phyloP scores from a whole-genome alignment of 2,888 invertebrate genomes.

The Spilosoma lubricipeda region DNA sequence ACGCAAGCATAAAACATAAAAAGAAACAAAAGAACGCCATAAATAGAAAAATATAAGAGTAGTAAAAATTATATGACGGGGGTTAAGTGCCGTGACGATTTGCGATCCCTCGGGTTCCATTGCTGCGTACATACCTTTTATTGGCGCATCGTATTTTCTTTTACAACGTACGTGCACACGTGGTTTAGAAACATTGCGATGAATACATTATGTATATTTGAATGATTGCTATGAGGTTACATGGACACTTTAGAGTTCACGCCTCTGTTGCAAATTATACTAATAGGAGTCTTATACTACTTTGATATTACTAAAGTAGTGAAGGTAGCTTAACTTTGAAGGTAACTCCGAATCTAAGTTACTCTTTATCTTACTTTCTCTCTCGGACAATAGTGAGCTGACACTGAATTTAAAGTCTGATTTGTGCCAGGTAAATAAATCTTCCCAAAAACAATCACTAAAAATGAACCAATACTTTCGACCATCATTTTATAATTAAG shows the following conservation, averaged over 20 bases:
- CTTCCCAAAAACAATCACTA: too few relatives aligned
- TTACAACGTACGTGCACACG: slow-evolving; percentile 37
- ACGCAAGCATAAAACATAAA: slow-evolving; percentile 42
- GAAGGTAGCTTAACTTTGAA: slow-evolving; percentile 39
- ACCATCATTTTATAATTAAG: too few relatives aligned
- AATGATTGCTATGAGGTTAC: slow-evolving; percentile 43
- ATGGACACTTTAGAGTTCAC: slow-evolving; percentile 29
- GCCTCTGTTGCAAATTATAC: slow-evolving; percentile 41
- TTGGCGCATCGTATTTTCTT: slow-evolving; percentile 45
- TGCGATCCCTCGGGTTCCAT: slow-evolving; percentile 51
- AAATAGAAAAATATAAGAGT: slow-evolving; percentile 52
- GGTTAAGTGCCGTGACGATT: slow-evolving; percentile 50
- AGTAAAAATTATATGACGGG: slow-evolving; percentile 55
- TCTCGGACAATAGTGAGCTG: too few relatives aligned
- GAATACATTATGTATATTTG: slow-evolving; percentile 49
- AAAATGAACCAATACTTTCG: too few relatives aligned
- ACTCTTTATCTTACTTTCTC: too few relatives aligned
- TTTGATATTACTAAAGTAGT: slow-evolving; percentile 32
- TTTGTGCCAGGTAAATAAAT: too few relatives aligned
- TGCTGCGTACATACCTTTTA: slow-evolving; percentile 47
- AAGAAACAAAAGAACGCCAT: slow-evolving; percentile 45
- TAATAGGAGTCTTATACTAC: slow-evolving; percentile 30
- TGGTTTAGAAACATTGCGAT: slow-evolving; percentile 39
- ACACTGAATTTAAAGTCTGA: too few relatives aligned
- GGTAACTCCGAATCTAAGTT: slow-evolving; percentile 2